Evolutionary conservation across 2,797 vertebrate genomes (phyloP).

Genomic region (Odontamblyopus rebecca): DNA sequence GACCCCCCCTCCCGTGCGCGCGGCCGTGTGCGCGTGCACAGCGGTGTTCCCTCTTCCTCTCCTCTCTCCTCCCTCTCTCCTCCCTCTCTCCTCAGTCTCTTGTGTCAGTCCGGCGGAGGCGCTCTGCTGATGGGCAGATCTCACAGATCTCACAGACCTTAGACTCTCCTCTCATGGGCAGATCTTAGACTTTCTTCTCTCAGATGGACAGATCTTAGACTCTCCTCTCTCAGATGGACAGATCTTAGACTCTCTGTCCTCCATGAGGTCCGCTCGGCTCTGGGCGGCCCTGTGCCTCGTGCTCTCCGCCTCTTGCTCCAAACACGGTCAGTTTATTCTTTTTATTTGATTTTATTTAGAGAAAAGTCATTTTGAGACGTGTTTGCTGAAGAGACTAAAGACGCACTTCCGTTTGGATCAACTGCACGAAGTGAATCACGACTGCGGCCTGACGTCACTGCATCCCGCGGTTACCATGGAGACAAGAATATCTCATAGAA

Average conservation of each 20-base stretch:
- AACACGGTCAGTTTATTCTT: constrained; percentile 73
- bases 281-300: constrained; percentile 71
- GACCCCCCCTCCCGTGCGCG: not conserved
- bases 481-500: not conserved
- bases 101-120: not conserved
- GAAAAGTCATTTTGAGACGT: not conserved
- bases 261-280: constrained; percentile 58
- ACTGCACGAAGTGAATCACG: constrained; percentile 12
- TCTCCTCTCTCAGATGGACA: not conserved
- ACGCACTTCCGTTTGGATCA: constrained; percentile 13
- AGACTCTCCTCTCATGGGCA: no score
- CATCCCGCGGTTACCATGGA: constrained; percentile 2
- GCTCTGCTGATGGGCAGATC: not conserved
- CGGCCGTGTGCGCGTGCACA: constrained; percentile 8
- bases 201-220: no score
- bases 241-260: not conserved
- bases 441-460: constrained; percentile 3
- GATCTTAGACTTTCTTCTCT: no score
- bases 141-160: no score
- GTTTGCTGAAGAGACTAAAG: not conserved
- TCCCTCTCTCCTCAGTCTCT: not conserved
- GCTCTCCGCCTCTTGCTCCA: constrained; percentile 70
- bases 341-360: not conserved
- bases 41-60: not conserved
- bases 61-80: not conserved